Evolutionary conservation across 2,113 vertebrate species (phyloP).

Genomic region (Onychostoma macrolepis): DNA sequence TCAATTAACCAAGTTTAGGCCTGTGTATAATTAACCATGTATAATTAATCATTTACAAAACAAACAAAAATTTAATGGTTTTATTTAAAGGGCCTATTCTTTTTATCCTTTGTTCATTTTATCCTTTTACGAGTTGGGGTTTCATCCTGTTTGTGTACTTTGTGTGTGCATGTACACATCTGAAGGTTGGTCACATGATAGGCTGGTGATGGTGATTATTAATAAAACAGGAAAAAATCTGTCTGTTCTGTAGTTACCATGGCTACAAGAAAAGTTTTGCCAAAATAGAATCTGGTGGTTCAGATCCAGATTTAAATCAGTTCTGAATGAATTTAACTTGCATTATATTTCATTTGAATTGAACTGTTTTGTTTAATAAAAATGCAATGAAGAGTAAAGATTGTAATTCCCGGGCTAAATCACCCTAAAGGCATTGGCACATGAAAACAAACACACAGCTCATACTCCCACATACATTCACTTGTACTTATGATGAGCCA

Average conservation of each 20-base stretch:
- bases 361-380: background rate
- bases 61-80: background rate
- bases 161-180: slow-evolving; percentile 11
- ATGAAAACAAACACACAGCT: slow-evolving; percentile 34
- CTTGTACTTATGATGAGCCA: background rate
- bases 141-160: too few species aligned
- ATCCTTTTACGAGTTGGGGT: too few species aligned
- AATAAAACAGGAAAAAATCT: slow-evolving; percentile 15
- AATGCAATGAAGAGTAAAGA: background rate
- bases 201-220: slow-evolving; percentile 29
- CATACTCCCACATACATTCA: slow-evolving; percentile 33
- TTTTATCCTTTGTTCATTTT: too few species aligned
- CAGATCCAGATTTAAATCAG: background rate
- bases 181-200: slow-evolving; percentile 4
- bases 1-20: background rate
- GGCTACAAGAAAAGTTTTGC: slow-evolving; percentile 18
- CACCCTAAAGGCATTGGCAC: slow-evolving; percentile 27
- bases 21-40: background rate
- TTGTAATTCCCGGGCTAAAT: background rate
- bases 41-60: background rate
- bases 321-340: background rate
- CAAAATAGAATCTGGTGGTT: slow-evolving; percentile 8
- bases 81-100: background rate
- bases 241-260: slow-evolving; percentile 22
- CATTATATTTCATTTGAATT: too few species aligned